These are phyloP conservation scores for Meteorus sp. DNA, from an alignment of 1,140 invertebrate genomes.

Conservation along the genomic window DNA sequence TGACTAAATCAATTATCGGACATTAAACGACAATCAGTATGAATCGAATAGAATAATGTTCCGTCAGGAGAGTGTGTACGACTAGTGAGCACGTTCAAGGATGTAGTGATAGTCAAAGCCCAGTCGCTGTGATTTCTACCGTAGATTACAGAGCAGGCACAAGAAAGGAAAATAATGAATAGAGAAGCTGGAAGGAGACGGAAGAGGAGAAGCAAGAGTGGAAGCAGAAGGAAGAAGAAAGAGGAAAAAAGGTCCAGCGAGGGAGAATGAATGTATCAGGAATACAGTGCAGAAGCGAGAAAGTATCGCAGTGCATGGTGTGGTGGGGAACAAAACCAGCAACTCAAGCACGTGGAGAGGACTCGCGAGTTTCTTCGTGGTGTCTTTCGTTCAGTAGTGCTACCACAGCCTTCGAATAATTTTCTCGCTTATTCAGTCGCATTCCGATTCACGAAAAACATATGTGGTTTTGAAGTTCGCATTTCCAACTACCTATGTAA, in stretches of 20 bases:
- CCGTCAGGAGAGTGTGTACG: not conserved
- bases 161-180: conserved; percentile 31
- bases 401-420: conserved; percentile 47
- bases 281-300: conserved; percentile 21
- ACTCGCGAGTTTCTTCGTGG: conserved; percentile 34
- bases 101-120: conserved; percentile 23
- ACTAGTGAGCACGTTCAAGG: conserved; percentile 13
- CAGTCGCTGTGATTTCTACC: not conserved
- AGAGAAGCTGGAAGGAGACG: conserved; percentile 13
- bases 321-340: conserved; percentile 43
- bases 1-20: not conserved
- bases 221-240: conserved; percentile 12
- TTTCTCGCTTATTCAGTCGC: conserved; percentile 20
- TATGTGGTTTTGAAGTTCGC: not conserved
- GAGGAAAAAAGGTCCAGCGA: conserved; percentile 23
- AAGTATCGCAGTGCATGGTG: conserved; percentile 15
- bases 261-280: conserved; percentile 27
- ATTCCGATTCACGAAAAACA: conserved; percentile 25
- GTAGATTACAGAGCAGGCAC: conserved; percentile 6
- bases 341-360: conserved; percentile 51
- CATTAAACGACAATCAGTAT: not conserved
- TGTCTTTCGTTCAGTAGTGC: conserved; percentile 51
- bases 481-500: conserved; percentile 5
- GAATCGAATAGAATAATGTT: not conserved
- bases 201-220: conserved; percentile 4